Evolutionary conservation across 1,140 invertebrate species (phyloP), one percentile per base, ranked within the genome.

Genomic region (Hyposmocoma kahamanoa): DNA sequence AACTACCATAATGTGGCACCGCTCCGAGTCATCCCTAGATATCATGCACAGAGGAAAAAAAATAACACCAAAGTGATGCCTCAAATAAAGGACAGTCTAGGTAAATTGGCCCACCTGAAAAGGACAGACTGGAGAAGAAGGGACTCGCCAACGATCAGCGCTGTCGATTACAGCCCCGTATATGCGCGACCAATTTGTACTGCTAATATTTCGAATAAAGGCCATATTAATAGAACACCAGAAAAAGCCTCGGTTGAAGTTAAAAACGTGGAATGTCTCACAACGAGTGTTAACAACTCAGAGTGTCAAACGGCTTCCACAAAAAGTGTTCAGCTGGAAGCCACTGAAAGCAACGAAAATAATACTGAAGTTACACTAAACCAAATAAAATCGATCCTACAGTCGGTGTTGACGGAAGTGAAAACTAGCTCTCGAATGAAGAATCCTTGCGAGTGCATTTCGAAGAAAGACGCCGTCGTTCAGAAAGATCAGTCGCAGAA

Each of bases 301-400:
- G 62, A 63, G 42, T 63, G 62, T 36, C 65, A 71, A 45, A 62
- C 62, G 5, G 50, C 46, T 18, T 56, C 50, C 20, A 47, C 43
- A 1, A 44, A 53, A 21, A 53, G 49, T 50, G 22, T 54, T 48
- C 32, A 36, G 15, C 10, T 36, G 11, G 4, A 5, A n/a, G 2
- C 10, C 10, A 17, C 38, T 20, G 19, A 4, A 11, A 8, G 18
- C 18, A 10, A 9, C 9, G 56, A 67, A 13, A 63, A 55, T 22
- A 81, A 69, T 56, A 77, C 79, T 3, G 71, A 75, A 53, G 49
- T 47, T 13, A 72, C 72, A 10, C 53, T 84, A 30, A 74, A 72
- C 44, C 71, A 84, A 62, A 84, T 84, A 41, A 84, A 84, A 55
- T 61, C 19, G 45, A 79, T 82, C 19, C 42, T 84, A 28, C 71